These are phyloP conservation scores for Etia nguti DNA, from an alignment of 2,113 vertebrate species.

Conservation along the genomic window DNA sequence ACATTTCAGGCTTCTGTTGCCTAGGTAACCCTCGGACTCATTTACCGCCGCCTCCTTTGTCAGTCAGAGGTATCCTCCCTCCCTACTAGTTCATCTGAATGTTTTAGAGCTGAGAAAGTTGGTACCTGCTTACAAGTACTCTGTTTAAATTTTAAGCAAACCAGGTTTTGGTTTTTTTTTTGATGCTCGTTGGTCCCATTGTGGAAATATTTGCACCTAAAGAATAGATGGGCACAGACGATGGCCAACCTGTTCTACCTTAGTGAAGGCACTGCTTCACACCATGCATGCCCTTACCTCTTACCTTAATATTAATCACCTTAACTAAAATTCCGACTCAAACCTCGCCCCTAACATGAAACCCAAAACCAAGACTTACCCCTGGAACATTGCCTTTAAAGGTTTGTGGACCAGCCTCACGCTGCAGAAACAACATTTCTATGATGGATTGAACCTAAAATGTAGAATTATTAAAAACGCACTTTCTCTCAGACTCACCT, in stretches of 20 bases:
- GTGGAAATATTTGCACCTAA: background rate
- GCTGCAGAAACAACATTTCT: background rate
- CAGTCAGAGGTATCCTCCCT: background rate
- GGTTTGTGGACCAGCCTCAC: fast-evolving
- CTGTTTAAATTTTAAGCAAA: background rate
- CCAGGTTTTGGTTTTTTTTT: background rate
- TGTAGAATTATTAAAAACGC: background rate
- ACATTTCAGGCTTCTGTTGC: background rate
- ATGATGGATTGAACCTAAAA: background rate
- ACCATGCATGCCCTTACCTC: background rate
- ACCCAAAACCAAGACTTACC: background rate
- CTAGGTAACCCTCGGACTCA: background rate
- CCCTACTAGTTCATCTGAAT: background rate
- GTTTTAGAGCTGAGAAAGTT: background rate
- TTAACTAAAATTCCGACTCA: background rate
- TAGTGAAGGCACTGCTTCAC: background rate
- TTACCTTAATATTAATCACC: background rate
- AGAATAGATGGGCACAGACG: background rate
- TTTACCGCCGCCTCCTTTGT: background rate
- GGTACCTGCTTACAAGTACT: background rate
- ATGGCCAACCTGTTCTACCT: background rate
- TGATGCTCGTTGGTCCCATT: background rate
- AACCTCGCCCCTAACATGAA: background rate
- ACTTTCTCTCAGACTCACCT: background rate
- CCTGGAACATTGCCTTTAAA: background rate